phyloP scores from a whole-genome alignment of 1,140 invertebrate genomes.

The Melitaea cinxia region DNA sequence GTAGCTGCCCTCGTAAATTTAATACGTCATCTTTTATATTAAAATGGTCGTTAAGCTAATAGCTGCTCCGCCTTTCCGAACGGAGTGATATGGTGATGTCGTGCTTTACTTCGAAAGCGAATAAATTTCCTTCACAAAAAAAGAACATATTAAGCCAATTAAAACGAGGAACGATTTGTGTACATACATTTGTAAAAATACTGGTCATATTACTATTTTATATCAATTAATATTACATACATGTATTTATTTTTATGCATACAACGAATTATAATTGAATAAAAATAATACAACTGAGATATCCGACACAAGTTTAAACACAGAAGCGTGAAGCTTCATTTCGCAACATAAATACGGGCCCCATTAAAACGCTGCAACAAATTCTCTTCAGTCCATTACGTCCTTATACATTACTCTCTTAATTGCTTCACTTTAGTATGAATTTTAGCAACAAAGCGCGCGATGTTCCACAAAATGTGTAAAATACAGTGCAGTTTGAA shows the following conservation, averaged over 20 bases:
- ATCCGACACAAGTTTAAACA: constrained; percentile 23
- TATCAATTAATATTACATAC: background rate
- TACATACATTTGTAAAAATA: background rate
- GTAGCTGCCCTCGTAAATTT: constrained; percentile 77
- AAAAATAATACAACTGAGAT: constrained; percentile 12
- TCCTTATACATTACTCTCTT: constrained; percentile 72
- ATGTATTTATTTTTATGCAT: background rate
- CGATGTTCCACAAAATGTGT: constrained; percentile 61
- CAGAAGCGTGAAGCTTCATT: constrained; percentile 46
- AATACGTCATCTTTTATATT: constrained; percentile 80
- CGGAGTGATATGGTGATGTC: constrained; percentile 64
- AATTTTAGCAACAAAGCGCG: constrained; percentile 72
- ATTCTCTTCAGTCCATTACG: constrained; percentile 75
- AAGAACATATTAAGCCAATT: background rate
- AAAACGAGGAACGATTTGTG: background rate
- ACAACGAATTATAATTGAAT: constrained; percentile 10
- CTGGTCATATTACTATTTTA: background rate
- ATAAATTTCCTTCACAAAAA: constrained; percentile 14
- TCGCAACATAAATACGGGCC: constrained; percentile 63
- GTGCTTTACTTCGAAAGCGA: constrained; percentile 52
- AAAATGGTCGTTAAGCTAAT: constrained; percentile 80
- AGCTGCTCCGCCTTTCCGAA: constrained; percentile 64
- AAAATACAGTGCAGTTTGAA: constrained; percentile 68
- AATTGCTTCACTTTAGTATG: constrained; percentile 75
- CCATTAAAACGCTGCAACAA: constrained; percentile 70